Conservation (phyloP, 1,140 invertebrate species). For the Coptotermes formosanus region DNA sequence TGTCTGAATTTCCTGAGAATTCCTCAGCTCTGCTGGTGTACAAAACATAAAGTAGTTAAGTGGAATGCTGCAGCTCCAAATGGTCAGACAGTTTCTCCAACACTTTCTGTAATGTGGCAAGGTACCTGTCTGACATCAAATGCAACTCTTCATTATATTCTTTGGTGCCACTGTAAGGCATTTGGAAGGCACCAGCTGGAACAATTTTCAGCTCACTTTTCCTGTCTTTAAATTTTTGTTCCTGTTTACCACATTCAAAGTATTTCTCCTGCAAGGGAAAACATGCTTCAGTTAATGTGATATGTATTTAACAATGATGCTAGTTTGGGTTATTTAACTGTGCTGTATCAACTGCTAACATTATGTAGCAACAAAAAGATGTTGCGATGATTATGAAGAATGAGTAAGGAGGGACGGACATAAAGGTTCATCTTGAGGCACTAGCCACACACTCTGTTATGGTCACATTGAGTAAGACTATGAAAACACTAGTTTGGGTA, state of each 20-base stretch:
- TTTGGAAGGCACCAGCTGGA: not conserved
- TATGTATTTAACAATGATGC: too few relatives aligned
- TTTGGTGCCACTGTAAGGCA: not conserved
- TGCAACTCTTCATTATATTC: not conserved
- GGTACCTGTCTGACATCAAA: not conserved
- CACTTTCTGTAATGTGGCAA: not conserved
- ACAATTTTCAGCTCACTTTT: not conserved
- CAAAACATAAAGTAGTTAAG: not conserved
- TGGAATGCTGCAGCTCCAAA: constrained; percentile 3
- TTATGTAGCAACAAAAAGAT: too few relatives aligned
- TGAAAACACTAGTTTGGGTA: too few relatives aligned
- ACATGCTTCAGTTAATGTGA: not conserved
- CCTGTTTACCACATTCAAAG: not conserved
- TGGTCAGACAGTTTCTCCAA: not conserved
- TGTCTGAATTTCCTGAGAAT: too few relatives aligned
- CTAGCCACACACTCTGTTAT: too few relatives aligned
- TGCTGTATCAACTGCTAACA: too few relatives aligned
- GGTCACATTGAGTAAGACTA: too few relatives aligned
- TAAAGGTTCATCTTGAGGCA: too few relatives aligned
- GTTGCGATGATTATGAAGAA: too few relatives aligned
- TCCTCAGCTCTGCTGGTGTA: too few relatives aligned
- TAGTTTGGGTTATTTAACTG: too few relatives aligned
- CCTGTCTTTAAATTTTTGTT: not conserved
- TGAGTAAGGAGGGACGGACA: too few relatives aligned
- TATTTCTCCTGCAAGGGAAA: constrained; percentile 14